Evolutionary conservation across 2,113 vertebrate genomes (phyloP).

Genomic region (Stictonetta naevosa): DNA sequence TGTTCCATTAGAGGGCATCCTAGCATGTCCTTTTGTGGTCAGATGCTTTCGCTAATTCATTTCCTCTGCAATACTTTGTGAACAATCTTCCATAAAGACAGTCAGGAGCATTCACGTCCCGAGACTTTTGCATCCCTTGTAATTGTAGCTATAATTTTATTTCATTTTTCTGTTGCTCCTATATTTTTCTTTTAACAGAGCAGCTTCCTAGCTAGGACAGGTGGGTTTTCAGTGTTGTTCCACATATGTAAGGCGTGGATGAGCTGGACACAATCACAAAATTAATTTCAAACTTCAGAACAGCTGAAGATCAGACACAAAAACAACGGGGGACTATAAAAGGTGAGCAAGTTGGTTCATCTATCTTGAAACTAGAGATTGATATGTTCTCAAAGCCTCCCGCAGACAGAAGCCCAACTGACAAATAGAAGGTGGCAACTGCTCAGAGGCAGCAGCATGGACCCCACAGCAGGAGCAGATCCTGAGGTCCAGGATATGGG

Average conservation of each 20-base stretch:
- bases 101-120: neutral
- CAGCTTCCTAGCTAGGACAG: neutral
- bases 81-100: neutral
- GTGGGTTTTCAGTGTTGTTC: neutral
- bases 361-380: neutral
- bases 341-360: neutral
- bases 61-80: neutral
- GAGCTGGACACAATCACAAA: neutral
- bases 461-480: neutral
- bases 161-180: neutral
- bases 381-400: neutral
- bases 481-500: neutral
- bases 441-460: neutral
- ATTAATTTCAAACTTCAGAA: neutral
- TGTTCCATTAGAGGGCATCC: conserved; percentile 69
- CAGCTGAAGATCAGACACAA: neutral
- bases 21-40: conserved; percentile 42
- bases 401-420: neutral
- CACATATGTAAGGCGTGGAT: neutral
- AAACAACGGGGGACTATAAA: neutral
- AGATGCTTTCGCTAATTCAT: neutral
- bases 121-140: neutral
- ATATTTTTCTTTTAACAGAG: neutral
- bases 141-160: neutral
- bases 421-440: fast-evolving